Evolutionary conservation across 2,797 vertebrate species (phyloP).

Genomic region (Euthynnus affinis): DNA sequence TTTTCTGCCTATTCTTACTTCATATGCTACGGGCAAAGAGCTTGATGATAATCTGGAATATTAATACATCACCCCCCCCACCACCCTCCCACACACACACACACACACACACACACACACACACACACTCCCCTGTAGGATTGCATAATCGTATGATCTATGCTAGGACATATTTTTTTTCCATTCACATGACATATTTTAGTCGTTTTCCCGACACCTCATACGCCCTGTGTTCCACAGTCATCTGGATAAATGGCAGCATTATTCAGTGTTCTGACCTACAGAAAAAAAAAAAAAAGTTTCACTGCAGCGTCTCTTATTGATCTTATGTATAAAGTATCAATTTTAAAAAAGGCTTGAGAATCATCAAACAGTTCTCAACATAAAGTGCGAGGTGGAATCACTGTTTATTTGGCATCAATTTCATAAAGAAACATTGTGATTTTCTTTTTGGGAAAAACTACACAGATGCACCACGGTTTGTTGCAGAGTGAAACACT

Average conservation of each 20-base stretch:
- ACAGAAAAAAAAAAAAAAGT: conserved; percentile 25
- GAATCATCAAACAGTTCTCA: background rate
- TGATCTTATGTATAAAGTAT: conserved; percentile 23
- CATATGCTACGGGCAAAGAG: conserved; percentile 43
- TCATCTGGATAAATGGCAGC: conserved; percentile 46
- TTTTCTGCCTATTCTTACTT: conserved; percentile 36
- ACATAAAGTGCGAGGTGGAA: background rate
- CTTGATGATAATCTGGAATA: conserved; percentile 51
- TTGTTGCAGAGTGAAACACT: background rate
- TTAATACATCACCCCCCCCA: conserved; percentile 28
- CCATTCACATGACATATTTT: conserved; percentile 55
- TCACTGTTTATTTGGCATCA: background rate
- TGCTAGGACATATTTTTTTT: conserved; percentile 35
- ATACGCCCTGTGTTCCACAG: conserved; percentile 19
- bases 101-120: too few species aligned
- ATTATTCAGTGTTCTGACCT: conserved; percentile 38
- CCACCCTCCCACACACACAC: background rate
- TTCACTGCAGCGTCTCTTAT: conserved; percentile 12
- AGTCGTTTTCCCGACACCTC: conserved; percentile 43
- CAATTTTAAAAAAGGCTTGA: conserved; percentile 3
- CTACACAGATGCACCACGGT: background rate
- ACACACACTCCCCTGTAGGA: conserved; percentile 13
- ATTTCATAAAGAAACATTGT: background rate
- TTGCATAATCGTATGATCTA: conserved; percentile 43
- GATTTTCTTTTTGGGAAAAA: background rate